Conservation (phyloP, 2,113 vertebrate genomes). For the Xenopus laevis region DNA sequence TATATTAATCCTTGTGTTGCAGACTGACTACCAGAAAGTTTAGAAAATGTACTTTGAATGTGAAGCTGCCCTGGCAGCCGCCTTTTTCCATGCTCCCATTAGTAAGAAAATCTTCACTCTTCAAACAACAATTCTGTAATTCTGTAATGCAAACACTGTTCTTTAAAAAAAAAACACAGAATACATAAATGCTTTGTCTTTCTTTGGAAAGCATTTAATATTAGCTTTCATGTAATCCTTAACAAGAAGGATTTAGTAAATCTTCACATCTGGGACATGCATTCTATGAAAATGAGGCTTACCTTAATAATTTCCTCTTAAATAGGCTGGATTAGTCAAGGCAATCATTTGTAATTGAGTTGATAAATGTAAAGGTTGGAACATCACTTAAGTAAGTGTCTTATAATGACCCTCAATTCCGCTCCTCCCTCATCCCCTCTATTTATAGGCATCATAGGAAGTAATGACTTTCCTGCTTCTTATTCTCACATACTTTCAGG, state of each 20-base stretch:
- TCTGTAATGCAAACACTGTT: neutral
- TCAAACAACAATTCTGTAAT: neutral
- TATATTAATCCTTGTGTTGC: no score
- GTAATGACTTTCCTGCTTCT: no score
- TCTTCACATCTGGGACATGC: conserved; percentile 47
- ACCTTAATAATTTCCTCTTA: conserved; percentile 43
- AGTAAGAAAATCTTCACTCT: neutral
- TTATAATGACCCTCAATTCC: conserved; percentile 45
- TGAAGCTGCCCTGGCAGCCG: no score
- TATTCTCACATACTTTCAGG: no score
- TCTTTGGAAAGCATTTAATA: neutral
- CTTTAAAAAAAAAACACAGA: neutral
- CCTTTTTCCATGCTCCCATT: neutral
- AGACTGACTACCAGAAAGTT: no score
- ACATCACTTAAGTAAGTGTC: conserved; percentile 51
- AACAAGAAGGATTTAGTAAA: conserved; percentile 47
- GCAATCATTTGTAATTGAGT: conserved; percentile 60
- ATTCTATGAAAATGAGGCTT: conserved; percentile 48
- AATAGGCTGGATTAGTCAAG: conserved; percentile 49
- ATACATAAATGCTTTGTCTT: neutral
- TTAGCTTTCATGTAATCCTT: conserved; percentile 36
- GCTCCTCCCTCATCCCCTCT: conserved; percentile 27
- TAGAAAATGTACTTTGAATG: no score
- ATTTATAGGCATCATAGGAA: neutral
- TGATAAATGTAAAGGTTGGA: conserved; percentile 51